Conservation (phyloP, 2,888 invertebrate genomes). For the Stenodema calcarata region DNA sequence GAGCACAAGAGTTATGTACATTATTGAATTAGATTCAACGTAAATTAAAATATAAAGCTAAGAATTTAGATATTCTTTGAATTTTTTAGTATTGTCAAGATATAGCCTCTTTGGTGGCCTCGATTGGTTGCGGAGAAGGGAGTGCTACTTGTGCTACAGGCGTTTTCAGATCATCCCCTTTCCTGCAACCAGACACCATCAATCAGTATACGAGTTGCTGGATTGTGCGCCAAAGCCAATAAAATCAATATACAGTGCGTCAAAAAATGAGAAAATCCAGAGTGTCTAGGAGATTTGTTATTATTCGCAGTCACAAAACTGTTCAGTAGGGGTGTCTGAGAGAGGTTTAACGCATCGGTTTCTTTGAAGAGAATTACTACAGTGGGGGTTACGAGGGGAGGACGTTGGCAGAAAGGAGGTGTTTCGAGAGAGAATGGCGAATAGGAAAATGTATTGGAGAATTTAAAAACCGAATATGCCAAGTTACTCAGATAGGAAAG, state of each 20-base stretch:
- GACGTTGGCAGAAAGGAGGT: too few relatives aligned
- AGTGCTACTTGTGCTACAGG: conserved; percentile 50
- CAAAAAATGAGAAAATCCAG: neutral
- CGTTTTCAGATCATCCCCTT: conserved; percentile 53
- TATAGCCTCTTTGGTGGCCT: conserved; percentile 53
- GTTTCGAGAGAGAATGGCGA: too few relatives aligned
- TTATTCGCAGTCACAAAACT: too few relatives aligned
- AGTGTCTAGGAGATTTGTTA: too few relatives aligned
- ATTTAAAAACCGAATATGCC: too few relatives aligned
- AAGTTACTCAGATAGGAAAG: too few relatives aligned
- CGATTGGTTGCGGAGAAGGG: conserved; percentile 51
- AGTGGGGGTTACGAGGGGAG: too few relatives aligned
- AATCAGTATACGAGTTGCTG: conserved; percentile 18
- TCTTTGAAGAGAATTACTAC: too few relatives aligned
- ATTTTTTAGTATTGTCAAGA: conserved; percentile 50
- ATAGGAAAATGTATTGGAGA: too few relatives aligned
- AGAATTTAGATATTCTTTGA: neutral
- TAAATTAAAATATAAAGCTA: neutral
- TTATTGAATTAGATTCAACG: neutral
- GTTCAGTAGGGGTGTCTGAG: too few relatives aligned
- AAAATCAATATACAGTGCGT: neutral
- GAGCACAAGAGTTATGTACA: neutral
- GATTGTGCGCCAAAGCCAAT: neutral
- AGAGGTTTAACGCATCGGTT: too few relatives aligned
- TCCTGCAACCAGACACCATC: conserved; percentile 52